Percentiles rank a stretch among this genome's conserved stretches.
Evolutionary conservation across 2,797 vertebrate species (phyloP).

Genomic region (Notoglanidium macrostoma): DNA sequence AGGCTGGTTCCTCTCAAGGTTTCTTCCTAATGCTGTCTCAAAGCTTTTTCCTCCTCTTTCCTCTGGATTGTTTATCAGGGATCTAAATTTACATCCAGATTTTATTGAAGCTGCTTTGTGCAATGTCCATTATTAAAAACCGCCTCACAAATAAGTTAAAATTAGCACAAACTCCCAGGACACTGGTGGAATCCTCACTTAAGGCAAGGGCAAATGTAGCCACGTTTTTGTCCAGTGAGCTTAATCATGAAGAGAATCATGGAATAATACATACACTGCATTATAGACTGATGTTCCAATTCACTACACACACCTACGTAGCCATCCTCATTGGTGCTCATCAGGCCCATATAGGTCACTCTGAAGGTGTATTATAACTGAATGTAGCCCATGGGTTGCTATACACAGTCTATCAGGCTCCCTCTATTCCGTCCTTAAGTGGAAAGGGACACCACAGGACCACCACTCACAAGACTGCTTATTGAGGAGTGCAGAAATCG

Average conservation of each 20-base stretch:
- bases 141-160: not conserved
- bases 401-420: not conserved
- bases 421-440: not conserved
- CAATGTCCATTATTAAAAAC: not conserved
- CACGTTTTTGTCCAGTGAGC: conserved; percentile 15
- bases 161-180: not conserved
- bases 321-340: not conserved
- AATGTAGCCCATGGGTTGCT: not conserved
- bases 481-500: not conserved
- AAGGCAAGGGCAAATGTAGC: too few relatives aligned
- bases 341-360: too few relatives aligned
- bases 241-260: not conserved
- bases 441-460: not conserved
- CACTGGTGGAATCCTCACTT: not conserved
- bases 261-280: not conserved
- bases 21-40: not conserved
- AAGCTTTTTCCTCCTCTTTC: not conserved
- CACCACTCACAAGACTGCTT: not conserved
- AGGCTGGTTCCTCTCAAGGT: not conserved
- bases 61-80: not conserved
- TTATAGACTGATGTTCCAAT: not conserved
- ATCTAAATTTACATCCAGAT: not conserved
- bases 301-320: not conserved
- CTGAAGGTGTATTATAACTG: too few relatives aligned
- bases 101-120: not conserved